Conservation (phyloP, 2,888 invertebrate species). For the Margaritifera margaritifera region DNA sequence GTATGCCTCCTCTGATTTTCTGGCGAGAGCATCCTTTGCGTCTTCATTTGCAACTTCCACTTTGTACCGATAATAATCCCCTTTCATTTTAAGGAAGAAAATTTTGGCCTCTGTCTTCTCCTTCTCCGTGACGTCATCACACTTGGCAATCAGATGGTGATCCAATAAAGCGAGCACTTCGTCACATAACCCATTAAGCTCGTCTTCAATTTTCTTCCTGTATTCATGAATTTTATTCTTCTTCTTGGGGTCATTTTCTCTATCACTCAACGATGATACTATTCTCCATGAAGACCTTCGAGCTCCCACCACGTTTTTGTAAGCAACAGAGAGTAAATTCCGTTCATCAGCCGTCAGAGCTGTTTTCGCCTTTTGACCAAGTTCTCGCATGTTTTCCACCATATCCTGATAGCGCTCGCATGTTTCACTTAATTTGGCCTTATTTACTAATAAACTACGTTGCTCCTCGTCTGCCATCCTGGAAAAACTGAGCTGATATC, state of each 20-base stretch:
- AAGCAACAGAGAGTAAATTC: constrained; percentile 97
- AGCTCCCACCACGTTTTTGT: constrained; percentile 99
- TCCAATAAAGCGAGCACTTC: constrained; percentile 98
- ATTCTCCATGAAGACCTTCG: constrained; percentile 98
- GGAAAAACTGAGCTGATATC: too few relatives aligned
- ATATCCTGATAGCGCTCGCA: constrained; percentile 98
- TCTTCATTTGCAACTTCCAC: constrained; percentile 99
- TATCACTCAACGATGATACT: constrained; percentile 17
- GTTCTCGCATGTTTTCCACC: constrained; percentile 89
- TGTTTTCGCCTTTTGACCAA: constrained; percentile 84
- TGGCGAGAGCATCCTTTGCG: constrained; percentile 82
- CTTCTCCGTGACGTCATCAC: constrained; percentile 95
- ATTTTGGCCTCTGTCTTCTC: constrained; percentile 88
- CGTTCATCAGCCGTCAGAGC: constrained; percentile 95
- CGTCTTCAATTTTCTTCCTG: constrained; percentile 99
- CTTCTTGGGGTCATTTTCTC: constrained; percentile 73
- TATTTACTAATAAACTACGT: constrained; percentile 58
- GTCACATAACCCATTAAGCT: constrained; percentile 98
- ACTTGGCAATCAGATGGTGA: constrained; percentile 98
- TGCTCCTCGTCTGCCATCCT: too few relatives aligned
- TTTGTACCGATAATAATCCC: constrained; percentile 99
- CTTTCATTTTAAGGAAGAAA: constrained; percentile 99
- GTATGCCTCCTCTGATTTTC: constrained; percentile 97
- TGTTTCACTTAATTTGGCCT: constrained; percentile 99
- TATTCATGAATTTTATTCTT: constrained; percentile 99